Conservation (phyloP, 2,888 invertebrate species). For the Sphecodes monilicornis region DNA sequence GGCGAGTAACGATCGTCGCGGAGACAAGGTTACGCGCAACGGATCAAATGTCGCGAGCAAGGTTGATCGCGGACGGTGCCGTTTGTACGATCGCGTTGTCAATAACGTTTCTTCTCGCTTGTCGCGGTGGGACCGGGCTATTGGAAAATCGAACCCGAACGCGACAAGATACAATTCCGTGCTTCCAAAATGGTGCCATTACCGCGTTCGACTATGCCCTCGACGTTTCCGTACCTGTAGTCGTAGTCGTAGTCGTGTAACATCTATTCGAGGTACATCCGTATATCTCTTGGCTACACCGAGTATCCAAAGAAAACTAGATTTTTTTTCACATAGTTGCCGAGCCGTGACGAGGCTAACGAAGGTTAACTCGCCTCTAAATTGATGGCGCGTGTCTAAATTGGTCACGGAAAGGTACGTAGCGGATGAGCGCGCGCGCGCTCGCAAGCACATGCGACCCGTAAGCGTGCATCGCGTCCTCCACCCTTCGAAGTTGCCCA, state of each 20-base stretch:
- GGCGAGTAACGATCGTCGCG: neutral
- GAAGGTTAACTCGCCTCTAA: slow-evolving; percentile 48
- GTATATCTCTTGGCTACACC: neutral
- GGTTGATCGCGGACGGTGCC: neutral
- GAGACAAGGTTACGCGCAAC: neutral
- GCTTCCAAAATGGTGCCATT: too few relatives aligned
- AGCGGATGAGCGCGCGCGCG: neutral
- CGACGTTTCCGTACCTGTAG: too few relatives aligned
- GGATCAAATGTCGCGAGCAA: slow-evolving; percentile 14
- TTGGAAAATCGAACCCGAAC: neutral
- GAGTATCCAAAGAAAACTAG: neutral
- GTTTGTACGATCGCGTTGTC: too few relatives aligned
- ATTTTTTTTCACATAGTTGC: slow-evolving; percentile 17
- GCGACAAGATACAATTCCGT: neutral
- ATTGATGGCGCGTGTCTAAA: slow-evolving; percentile 53
- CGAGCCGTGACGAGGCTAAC: slow-evolving; percentile 43
- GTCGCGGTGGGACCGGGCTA: too few relatives aligned
- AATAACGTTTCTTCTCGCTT: too few relatives aligned
- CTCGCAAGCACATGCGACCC: neutral
- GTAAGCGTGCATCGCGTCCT: neutral
- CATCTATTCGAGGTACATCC: neutral
- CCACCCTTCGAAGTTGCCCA: neutral
- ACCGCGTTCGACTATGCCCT: too few relatives aligned
- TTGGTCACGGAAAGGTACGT: slow-evolving; percentile 35
- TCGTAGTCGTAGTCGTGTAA: neutral